These are phyloP conservation scores for Trissolcus brochymenae DNA, from an alignment of 2,888 invertebrate species.

Conservation along the genomic window DNA sequence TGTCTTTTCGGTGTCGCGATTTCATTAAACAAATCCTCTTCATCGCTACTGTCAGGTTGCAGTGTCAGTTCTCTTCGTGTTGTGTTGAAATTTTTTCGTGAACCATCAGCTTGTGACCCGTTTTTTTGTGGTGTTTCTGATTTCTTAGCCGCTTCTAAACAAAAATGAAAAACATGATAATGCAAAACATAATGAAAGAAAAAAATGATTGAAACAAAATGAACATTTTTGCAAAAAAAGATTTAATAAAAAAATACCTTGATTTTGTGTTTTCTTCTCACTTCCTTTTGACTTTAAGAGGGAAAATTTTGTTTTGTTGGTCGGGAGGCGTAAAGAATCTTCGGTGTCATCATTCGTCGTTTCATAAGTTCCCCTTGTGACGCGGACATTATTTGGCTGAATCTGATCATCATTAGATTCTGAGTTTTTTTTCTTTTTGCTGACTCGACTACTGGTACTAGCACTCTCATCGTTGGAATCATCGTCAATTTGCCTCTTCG, in stretches of 20 bases:
- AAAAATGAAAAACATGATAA: background rate
- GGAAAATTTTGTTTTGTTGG: background rate
- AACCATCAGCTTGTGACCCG: background rate
- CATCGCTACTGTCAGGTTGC: constrained; percentile 33
- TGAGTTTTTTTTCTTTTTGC: constrained; percentile 5
- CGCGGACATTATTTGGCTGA: constrained; percentile 6
- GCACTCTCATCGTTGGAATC: background rate
- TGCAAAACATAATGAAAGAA: too few relatives aligned
- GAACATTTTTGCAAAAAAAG: too few relatives aligned
- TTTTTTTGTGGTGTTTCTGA: background rate
- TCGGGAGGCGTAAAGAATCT: constrained; percentile 3
- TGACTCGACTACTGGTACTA: background rate
- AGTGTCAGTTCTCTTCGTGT: constrained; percentile 1
- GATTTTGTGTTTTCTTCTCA: background rate
- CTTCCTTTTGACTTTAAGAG: background rate
- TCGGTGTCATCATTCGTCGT: background rate
- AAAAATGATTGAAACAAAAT: too few relatives aligned
- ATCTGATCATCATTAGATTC: background rate
- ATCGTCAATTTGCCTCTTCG: constrained; percentile 5
- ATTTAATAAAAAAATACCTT: background rate
- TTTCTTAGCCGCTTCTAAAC: background rate
- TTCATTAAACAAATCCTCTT: constrained; percentile 27
- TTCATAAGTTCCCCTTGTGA: constrained; percentile 10
- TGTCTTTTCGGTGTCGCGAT: background rate
- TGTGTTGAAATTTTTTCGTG: background rate